Conservation (phyloP, 2,113 vertebrate genomes). For the Lota lota region DNA sequence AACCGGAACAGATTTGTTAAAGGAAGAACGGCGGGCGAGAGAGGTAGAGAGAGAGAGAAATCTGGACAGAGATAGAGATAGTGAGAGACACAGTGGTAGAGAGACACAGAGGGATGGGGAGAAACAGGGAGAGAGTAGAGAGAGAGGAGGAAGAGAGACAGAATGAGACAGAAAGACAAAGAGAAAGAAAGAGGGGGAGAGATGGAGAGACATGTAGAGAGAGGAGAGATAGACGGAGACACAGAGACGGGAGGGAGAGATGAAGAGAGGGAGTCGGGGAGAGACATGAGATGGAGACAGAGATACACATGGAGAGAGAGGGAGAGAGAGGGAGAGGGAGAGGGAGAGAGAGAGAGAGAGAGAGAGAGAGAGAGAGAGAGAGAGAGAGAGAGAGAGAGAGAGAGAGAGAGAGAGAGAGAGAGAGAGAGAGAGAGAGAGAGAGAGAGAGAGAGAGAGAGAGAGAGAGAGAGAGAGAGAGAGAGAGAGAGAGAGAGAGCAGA, state of each 20-base stretch:
- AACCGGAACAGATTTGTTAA: constrained; percentile 99
- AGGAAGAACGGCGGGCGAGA: constrained; percentile 74
- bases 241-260: constrained; percentile 7
- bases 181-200: no score
- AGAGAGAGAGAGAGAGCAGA: neutral
- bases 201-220: no score
- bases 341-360: no score
- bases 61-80: constrained; percentile 36
- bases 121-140: neutral
- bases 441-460: neutral
- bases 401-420: no score
- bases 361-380: neutral
- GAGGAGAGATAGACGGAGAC: neutral
- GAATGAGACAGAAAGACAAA: no score
- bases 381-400: no score
- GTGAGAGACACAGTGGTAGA: constrained; percentile 3
- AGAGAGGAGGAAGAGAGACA: constrained; percentile 23
- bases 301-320: no score
- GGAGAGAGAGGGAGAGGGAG: no score
- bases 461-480: neutral
- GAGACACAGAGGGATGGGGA: no score
- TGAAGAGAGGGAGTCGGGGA: neutral
- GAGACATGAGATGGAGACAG: neutral
- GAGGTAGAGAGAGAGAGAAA: constrained; percentile 39
- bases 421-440: no score